A percentile compares a stretch with the other conserved stretches of the same genome.
These are phyloP conservation scores for Tragelaphus scriptus DNA, from an alignment of 2,113 vertebrate genomes.

Conservation along the genomic window DNA sequence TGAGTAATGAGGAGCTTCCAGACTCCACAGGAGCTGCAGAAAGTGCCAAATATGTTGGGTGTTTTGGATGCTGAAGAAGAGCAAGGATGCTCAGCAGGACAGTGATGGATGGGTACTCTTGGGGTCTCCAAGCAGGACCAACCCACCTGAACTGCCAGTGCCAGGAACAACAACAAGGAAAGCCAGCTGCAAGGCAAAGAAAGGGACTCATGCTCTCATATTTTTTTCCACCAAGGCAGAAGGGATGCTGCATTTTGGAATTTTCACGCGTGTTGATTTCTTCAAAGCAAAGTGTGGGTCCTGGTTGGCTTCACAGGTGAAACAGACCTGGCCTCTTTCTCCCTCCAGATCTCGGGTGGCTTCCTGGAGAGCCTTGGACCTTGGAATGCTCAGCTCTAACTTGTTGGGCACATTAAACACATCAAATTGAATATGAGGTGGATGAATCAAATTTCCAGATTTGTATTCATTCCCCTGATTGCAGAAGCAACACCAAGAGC, in stretches of 20 bases:
- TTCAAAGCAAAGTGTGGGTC: accelerated
- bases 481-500: background rate
- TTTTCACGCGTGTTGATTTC: background rate
- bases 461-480: background rate
- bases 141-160: accelerated
- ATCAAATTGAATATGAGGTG: background rate
- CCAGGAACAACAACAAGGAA: background rate
- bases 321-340: accelerated
- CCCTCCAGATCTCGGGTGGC: background rate
- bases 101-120: accelerated
- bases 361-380: background rate
- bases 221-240: background rate
- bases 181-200: too few species aligned
- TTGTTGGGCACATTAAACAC: background rate
- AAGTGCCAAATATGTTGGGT: background rate
- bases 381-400: accelerated
- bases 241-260: accelerated
- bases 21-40: background rate
- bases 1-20: accelerated
- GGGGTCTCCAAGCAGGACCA: background rate
- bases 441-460: too few species aligned
- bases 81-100: background rate
- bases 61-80: background rate
- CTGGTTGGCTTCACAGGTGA: accelerated
- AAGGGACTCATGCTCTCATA: accelerated